phyloP scores from a whole-genome alignment of 1,140 invertebrate genomes.

The Neodiprion lecontei region DNA sequence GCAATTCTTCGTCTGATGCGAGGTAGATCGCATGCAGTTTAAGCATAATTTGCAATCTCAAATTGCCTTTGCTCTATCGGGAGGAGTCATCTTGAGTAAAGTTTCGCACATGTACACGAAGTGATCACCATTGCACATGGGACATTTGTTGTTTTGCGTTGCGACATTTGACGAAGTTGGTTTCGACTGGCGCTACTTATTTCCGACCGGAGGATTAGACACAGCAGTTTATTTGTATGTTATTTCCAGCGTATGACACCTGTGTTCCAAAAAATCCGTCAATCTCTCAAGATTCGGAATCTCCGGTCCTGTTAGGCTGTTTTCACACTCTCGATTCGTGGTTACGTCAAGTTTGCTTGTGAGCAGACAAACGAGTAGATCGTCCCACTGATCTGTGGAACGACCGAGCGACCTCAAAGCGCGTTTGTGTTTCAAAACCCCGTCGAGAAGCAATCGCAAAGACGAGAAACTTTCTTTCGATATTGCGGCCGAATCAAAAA shows the following conservation, averaged over 20 bases:
- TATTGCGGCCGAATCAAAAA: conserved; percentile 31
- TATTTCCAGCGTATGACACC: conserved; percentile 14
- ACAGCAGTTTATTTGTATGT: no score
- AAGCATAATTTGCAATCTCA: conserved; percentile 10
- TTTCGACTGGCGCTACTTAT: no score
- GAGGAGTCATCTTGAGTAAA: conserved; percentile 16
- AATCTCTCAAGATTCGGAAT: conserved; percentile 11
- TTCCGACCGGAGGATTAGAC: no score
- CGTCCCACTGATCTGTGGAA: conserved; percentile 28
- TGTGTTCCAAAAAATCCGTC: conserved; percentile 22
- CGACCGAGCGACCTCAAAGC: conserved; percentile 23
- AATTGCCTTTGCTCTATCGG: conserved; percentile 4
- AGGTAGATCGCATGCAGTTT: conserved; percentile 15
- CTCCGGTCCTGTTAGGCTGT: neutral
- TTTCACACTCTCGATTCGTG: conserved; percentile 30
- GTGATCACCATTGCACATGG: conserved; percentile 17
- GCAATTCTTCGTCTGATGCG: conserved; percentile 14
- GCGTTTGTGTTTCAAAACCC: conserved; percentile 23
- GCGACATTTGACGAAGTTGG: conserved; percentile 13
- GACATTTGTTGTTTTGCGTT: neutral
- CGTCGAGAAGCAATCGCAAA: conserved; percentile 29
- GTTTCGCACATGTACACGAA: conserved; percentile 20
- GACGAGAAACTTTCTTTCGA: conserved; percentile 14
- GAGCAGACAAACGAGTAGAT: conserved; percentile 29
- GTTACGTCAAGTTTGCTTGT: conserved; percentile 28